Conservation (phyloP, 2,888 invertebrate genomes). For the Phortica magna region DNA sequence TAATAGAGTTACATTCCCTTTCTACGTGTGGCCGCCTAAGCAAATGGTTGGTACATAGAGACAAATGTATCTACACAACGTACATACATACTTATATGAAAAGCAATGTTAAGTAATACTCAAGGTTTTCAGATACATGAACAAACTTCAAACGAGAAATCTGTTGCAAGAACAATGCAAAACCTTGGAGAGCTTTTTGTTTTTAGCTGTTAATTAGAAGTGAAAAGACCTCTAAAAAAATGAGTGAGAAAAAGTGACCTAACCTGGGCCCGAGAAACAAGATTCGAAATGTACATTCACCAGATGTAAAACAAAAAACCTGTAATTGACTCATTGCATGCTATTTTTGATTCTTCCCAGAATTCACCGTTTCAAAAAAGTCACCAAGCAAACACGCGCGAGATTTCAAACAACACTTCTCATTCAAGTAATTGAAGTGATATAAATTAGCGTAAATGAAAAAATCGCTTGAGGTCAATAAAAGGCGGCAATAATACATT, state of each 20-base stretch:
- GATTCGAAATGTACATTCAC: no score
- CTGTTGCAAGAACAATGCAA: slow-evolving; percentile 17
- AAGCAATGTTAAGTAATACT: not conserved
- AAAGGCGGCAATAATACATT: slow-evolving; percentile 35
- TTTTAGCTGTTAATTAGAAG: not conserved
- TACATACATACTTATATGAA: no score
- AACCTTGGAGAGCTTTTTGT: not conserved
- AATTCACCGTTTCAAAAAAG: not conserved
- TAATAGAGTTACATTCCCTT: slow-evolving; percentile 8
- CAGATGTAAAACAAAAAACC: not conserved
- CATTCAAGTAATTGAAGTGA: not conserved
- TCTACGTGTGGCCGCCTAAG: not conserved
- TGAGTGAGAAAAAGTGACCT: no score
- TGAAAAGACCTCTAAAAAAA: not conserved
- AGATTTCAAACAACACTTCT: not conserved
- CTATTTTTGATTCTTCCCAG: no score
- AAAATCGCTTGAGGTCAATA: slow-evolving; percentile 53
- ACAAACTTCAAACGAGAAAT: not conserved
- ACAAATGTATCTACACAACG: no score
- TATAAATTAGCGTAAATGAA: slow-evolving; percentile 5
- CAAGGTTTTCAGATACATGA: slow-evolving; percentile 10
- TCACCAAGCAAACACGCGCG: not conserved
- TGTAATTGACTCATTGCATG: not conserved
- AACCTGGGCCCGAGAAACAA: no score
- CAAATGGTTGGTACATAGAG: no score